phyloP scores from a whole-genome alignment of 2,113 vertebrate species.

The Alethe castanea region DNA sequence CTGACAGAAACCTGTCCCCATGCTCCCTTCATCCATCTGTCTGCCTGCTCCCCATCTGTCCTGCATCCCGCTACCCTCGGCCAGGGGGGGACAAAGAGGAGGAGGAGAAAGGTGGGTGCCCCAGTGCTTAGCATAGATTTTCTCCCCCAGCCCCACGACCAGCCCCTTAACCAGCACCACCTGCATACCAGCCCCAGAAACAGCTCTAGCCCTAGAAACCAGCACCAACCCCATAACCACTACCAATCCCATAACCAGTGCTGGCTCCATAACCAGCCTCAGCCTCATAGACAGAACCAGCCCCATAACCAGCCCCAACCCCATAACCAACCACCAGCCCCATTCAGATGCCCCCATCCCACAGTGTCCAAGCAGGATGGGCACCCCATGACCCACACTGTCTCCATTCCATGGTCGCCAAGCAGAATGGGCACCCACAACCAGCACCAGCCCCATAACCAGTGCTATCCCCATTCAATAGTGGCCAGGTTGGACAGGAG shows the following conservation, averaged over 20 bases:
- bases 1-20: neutral
- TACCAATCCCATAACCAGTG: neutral
- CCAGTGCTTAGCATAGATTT: neutral
- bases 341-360: neutral
- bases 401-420: neutral
- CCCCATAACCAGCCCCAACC: neutral
- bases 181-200: neutral
- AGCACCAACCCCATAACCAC: neutral
- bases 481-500: neutral
- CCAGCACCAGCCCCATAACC: neutral
- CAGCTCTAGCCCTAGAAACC: neutral
- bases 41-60: conserved; percentile 6
- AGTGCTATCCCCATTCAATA: neutral
- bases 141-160: too few relatives aligned
- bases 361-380: neutral
- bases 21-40: neutral
- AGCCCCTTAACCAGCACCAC: too few relatives aligned
- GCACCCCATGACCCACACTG: neutral
- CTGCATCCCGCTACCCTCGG: neutral
- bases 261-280: neutral
- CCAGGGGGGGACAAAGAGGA: neutral
- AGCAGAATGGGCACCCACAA: neutral
- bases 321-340: neutral
- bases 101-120: neutral
- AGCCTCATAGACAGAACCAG: neutral